Conservation (phyloP, 2,797 vertebrate genomes). For the Danio jaintianensis region DNA sequence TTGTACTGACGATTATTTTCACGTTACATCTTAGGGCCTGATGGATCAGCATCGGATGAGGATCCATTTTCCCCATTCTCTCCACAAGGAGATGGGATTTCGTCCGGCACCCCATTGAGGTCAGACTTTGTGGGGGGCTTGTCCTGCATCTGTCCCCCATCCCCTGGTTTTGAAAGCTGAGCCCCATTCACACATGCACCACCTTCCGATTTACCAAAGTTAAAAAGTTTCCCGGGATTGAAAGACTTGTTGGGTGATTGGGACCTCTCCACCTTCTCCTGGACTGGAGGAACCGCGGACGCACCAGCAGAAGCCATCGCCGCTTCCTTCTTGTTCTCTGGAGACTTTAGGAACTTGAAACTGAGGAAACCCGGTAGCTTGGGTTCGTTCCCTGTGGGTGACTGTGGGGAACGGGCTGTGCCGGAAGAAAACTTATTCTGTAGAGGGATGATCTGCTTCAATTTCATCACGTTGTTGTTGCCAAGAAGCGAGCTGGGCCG, state of each 20-base stretch:
- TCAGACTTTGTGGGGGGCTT: slow-evolving; percentile 83
- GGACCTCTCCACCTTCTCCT: slow-evolving; percentile 80
- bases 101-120: slow-evolving; percentile 85
- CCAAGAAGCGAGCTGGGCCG: slow-evolving; percentile 94
- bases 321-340: slow-evolving; percentile 87
- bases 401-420: slow-evolving; percentile 85
- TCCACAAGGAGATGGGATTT: slow-evolving; percentile 79
- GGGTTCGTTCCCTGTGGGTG: slow-evolving; percentile 88
- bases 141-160: slow-evolving; percentile 71
- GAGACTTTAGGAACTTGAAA: slow-evolving; percentile 97
- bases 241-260: slow-evolving; percentile 97
- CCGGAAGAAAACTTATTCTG: slow-evolving; percentile 92
- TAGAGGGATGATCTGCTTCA: slow-evolving; percentile 97
- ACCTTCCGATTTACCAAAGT: slow-evolving; percentile 88
- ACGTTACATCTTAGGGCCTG: slow-evolving; percentile 81
- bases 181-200: slow-evolving; percentile 77
- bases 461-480: slow-evolving; percentile 96
- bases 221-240: slow-evolving; percentile 95
- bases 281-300: slow-evolving; percentile 41
- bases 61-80: slow-evolving; percentile 78
- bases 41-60: slow-evolving; percentile 78
- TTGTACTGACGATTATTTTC: slow-evolving; percentile 31
- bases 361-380: slow-evolving; percentile 95
- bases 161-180: slow-evolving; percentile 68
- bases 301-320: slow-evolving; percentile 60